Conservation (phyloP, 2,888 invertebrate species). For the Pristionchus fissidentatus region DNA sequence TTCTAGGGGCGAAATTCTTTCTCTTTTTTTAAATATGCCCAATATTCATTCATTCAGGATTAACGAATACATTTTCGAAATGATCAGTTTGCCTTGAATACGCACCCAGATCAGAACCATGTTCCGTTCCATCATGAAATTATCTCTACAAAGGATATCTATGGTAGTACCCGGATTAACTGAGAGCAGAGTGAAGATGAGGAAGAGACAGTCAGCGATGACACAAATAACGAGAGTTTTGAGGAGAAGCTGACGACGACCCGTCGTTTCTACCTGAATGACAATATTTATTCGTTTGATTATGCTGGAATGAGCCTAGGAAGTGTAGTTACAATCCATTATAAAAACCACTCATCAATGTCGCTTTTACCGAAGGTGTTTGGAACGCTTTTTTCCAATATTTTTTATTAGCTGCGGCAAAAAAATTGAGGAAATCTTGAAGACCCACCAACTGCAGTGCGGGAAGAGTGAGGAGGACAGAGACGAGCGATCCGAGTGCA, state of each 20-base stretch:
- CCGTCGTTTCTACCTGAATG: slow-evolving; percentile 65
- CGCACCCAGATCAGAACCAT: no score
- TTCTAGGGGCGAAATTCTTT: background rate
- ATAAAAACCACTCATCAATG: no score
- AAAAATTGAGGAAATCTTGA: background rate
- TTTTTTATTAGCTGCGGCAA: background rate
- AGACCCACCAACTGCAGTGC: slow-evolving; percentile 64
- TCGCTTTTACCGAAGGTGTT: no score
- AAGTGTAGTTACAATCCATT: no score
- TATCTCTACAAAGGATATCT: background rate
- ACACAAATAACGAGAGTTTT: slow-evolving; percentile 67
- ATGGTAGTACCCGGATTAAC: slow-evolving; percentile 50
- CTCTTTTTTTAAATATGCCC: background rate
- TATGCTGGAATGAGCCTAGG: no score
- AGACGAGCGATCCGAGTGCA: slow-evolving; percentile 66
- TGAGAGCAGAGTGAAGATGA: slow-evolving; percentile 65
- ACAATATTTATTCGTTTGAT: background rate
- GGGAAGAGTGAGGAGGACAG: slow-evolving; percentile 69
- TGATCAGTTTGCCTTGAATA: no score
- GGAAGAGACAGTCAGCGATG: slow-evolving; percentile 61
- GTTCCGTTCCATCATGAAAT: no score
- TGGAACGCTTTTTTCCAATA: no score
- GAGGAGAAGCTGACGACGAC: slow-evolving; percentile 67
- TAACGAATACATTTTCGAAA: background rate
- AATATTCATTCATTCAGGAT: background rate